Evolutionary conservation across 2,113 vertebrate species (phyloP).

Genomic region (Morphnarchus princeps): DNA sequence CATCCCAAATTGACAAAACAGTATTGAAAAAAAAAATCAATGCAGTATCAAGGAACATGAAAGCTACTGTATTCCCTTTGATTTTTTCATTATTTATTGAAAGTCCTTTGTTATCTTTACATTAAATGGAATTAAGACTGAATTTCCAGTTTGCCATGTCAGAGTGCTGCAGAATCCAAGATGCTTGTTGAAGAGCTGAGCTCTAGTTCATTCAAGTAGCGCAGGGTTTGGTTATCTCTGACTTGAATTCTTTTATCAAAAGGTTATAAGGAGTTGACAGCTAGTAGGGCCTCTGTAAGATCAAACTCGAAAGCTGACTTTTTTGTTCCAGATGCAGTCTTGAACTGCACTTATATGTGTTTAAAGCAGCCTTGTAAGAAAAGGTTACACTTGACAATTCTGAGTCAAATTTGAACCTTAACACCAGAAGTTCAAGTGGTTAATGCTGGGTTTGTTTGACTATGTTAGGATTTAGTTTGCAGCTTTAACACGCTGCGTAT

Average conservation of each 20-base stretch:
- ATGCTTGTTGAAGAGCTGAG: not conserved
- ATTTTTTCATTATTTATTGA: not conserved
- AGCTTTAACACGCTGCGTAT: not conserved
- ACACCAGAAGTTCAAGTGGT: conserved; percentile 54
- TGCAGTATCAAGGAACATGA: not conserved
- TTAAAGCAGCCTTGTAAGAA: conserved; percentile 29
- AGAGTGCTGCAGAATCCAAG: not conserved
- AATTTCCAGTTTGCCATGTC: not conserved
- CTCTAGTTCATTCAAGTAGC: not conserved
- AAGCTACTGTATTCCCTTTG: not conserved
- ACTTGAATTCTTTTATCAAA: conserved; percentile 30
- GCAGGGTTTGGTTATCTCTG: conserved; percentile 5
- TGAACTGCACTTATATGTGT: conserved; percentile 18
- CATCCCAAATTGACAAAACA: not conserved
- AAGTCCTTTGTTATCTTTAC: not conserved
- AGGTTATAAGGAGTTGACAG: conserved; percentile 37
- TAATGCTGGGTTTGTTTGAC: conserved; percentile 58
- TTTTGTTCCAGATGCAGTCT: conserved; percentile 24
- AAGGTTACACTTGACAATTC: conserved; percentile 43
- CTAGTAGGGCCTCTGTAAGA: not conserved
- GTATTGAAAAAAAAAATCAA: not conserved
- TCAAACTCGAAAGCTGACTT: not conserved
- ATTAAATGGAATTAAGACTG: not conserved
- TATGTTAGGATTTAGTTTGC: conserved; percentile 56
- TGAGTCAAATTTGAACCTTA: conserved; percentile 45